Base-by-base conservation (phyloP, 2,888 invertebrate species). In the Cantharis nigra region DNA sequence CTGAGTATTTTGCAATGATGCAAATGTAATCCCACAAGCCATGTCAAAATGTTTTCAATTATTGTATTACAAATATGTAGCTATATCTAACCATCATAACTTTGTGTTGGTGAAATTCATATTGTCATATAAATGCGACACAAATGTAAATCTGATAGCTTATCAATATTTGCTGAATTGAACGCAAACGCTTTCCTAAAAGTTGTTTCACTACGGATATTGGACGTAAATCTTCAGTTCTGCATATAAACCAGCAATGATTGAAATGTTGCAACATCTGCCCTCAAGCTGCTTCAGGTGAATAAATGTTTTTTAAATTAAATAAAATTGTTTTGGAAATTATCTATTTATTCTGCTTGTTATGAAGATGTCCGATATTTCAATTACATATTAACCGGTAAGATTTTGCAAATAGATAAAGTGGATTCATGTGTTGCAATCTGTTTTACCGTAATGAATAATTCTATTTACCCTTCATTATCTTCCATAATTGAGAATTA, bases 201-300 rank as follows among this genome's bases (percentile, higher is more conserved):
- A 83, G 82, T 82, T 83, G 83, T 82, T 83, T 80, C 81, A 80
- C 73, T 83, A 75, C 83, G 83, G 83, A 84, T 84, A 84, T 84
- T 83, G 83, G 79, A 83, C 83, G 81, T 83, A 83, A 83, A 83
- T 83, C 81, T 80, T 71, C 75, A 80, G 81, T 82, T 81, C 80
- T 79, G 79, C 81, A 83, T 83, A 78, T 79, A 76, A 82, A 82
- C 77, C 80, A 80, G 79, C 79, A 80, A 79, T 78, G 78, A 76
- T 77, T 74, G 81, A 79, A 78, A 80, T 79, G 79, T 72, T 73
- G 64, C 30, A 33, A 74, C 77, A 77, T 69, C 71, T 67, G 65
- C 65, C 65, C 65, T 67, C 65, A n/a, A 63, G 72, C 64, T 65
- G 62, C 62, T 64, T 77, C 70, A 73, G 73, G 65, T 77, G 71